Evolutionary conservation across 2,888 invertebrate genomes (phyloP), one percentile per base, ranked within the genome.

Genomic region (Hypercompe scribonia): DNA sequence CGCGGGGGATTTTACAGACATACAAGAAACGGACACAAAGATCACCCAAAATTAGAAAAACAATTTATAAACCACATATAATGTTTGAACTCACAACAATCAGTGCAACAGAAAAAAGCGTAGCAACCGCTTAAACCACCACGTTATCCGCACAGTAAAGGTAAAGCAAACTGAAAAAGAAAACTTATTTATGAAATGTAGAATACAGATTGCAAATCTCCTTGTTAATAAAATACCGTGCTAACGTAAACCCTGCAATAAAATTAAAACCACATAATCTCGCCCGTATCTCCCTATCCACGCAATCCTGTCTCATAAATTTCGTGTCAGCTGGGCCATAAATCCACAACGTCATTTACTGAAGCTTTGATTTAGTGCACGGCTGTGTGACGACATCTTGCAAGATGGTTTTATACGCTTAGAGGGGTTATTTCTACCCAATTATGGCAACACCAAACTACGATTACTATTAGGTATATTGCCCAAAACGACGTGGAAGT

Each of bases 301-400:
- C 46, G 24, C 63, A 72, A 68, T 36, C 28, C 39, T 68, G 34
- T 33, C 68, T 64, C 72, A 68, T 72, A 72, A 72, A 72, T 72
- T 72, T n/a, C 18, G 39, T 50, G 64, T 72, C 72, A 68, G 68
- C 39, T 50, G 33, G 65, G 3, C 34, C 58, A 50, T 73, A 73
- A 73, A 73, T 73, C 65, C 42, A 34, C 24, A 39, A 39, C 72
- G 58, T 69, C 65, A 61, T 68, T 73, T 68, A 36, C 64, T 46
- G 63, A 34, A 42, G 65, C 58, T 69, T 69, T 69, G 73, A 73
- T 73, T 69, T 73, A 73, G 50, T 73, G 68, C 42, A 24, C 64
- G 42, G 24, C 73, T 46, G 68, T 63, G 31, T n/a, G 36, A 34
- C 39, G 28, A 68, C 68, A 42, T 65, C 58, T 73, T 61, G 54